Conservation (phyloP, 2,113 vertebrate genomes). For the Pomatostomus ruficeps region DNA sequence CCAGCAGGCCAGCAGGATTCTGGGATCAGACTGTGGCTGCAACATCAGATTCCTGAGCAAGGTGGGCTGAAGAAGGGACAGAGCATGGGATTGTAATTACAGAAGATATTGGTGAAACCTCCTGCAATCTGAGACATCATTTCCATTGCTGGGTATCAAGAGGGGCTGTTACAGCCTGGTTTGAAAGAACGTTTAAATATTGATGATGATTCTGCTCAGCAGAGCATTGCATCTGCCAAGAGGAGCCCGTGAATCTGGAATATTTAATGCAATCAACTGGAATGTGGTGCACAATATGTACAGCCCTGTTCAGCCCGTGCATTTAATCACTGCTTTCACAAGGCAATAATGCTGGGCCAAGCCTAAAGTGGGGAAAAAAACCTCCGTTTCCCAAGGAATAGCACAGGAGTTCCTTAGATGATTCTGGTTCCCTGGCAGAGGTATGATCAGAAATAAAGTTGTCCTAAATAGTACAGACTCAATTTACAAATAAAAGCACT, state of each 20-base stretch:
- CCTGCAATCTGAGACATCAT: not conserved
- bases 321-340: not conserved
- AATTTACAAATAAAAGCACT: not conserved
- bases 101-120: not conserved
- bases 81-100: not conserved
- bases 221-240: not conserved
- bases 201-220: conserved; percentile 8
- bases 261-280: conserved; percentile 58
- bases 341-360: not conserved
- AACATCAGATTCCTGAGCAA: not conserved
- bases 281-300: conserved; percentile 21
- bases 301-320: not conserved
- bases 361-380: not conserved
- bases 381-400: not conserved
- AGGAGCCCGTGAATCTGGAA: conserved; percentile 10
- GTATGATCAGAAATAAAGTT: not conserved
- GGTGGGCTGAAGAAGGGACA: not conserved
- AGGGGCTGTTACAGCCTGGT: not conserved
- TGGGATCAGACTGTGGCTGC: not conserved
- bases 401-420: not conserved
- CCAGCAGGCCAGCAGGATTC: not conserved
- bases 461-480: not conserved
- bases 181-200: not conserved
- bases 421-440: not conserved
- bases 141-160: not conserved